Evolutionary conservation across 2,113 vertebrate genomes (phyloP).

Genomic region (Melanostigma gelatinosum): DNA sequence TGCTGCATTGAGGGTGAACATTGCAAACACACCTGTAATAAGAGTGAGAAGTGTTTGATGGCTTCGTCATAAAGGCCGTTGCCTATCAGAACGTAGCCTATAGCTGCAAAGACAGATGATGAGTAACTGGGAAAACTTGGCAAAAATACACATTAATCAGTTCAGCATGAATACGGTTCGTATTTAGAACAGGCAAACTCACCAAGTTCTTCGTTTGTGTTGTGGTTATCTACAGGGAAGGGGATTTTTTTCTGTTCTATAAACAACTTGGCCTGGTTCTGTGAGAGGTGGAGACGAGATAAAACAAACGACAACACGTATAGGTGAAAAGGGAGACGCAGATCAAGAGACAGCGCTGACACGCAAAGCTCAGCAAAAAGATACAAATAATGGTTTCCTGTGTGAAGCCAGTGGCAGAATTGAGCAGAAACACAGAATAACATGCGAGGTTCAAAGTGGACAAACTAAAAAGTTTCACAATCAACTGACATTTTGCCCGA

Average conservation of each 20-base stretch:
- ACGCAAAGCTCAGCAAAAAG: background rate
- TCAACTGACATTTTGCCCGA: background rate
- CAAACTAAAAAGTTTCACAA: background rate
- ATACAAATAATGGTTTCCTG: conserved; percentile 21
- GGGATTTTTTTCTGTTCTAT: conserved; percentile 95
- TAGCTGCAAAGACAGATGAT: conserved; percentile 81
- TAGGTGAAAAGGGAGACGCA: background rate
- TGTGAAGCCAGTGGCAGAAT: background rate
- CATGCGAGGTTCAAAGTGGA: background rate
- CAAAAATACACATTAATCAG: background rate
- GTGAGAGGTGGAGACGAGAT: conserved; percentile 27
- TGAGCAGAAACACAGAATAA: background rate
- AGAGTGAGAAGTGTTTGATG: conserved; percentile 93
- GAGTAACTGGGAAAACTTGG: background rate
- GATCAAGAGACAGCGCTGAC: background rate
- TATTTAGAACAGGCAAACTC: conserved; percentile 45
- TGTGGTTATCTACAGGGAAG: conserved; percentile 91
- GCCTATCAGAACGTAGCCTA: conserved; percentile 95
- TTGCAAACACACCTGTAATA: conserved; percentile 89
- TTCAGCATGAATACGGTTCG: background rate
- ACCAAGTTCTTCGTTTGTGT: conserved; percentile 96
- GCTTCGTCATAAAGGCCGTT: conserved; percentile 97
- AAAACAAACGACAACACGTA: background rate
- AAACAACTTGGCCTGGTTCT: conserved; percentile 95
- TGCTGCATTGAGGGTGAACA: background rate